Percentiles rank a stretch among this genome's conserved stretches.
Conservation (phyloP, 2,113 vertebrate genomes). For the Hemibates koningsi region DNA sequence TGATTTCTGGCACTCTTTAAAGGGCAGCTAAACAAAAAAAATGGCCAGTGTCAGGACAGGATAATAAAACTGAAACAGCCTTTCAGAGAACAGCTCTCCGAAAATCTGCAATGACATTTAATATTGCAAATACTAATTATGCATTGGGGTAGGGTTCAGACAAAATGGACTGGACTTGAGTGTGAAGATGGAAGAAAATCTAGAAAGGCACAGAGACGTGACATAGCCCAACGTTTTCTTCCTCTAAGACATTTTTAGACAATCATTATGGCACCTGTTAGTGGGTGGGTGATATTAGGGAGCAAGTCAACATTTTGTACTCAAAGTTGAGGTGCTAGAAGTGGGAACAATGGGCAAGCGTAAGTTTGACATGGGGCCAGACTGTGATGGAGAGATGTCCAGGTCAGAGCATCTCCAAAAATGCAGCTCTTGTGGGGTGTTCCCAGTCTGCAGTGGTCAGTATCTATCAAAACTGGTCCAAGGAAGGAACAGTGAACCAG, state of each 20-base stretch:
- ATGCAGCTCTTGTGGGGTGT: background rate
- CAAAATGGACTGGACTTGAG: background rate
- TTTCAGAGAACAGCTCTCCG: background rate
- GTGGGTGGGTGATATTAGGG: background rate
- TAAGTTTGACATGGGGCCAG: background rate
- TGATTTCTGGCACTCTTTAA: background rate
- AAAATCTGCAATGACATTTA: background rate
- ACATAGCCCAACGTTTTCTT: background rate
- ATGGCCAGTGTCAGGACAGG: background rate
- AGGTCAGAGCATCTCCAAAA: background rate
- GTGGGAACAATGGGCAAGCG: background rate
- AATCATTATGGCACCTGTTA: fast-evolving
- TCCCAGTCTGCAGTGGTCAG: background rate
- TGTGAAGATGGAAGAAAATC: background rate
- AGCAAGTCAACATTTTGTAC: background rate
- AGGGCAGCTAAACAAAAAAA: background rate
- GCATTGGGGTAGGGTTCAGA: background rate
- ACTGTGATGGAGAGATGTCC: background rate
- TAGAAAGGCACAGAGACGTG: fast-evolving
- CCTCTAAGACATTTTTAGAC: background rate
- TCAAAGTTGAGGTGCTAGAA: background rate
- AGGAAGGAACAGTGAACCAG: background rate
- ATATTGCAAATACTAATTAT: background rate
- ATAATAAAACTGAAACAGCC: background rate
- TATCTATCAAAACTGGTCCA: background rate